These are phyloP conservation scores for Aphaenogaster ashmeadi DNA, from an alignment of 1,140 invertebrate genomes.

Conservation along the genomic window DNA sequence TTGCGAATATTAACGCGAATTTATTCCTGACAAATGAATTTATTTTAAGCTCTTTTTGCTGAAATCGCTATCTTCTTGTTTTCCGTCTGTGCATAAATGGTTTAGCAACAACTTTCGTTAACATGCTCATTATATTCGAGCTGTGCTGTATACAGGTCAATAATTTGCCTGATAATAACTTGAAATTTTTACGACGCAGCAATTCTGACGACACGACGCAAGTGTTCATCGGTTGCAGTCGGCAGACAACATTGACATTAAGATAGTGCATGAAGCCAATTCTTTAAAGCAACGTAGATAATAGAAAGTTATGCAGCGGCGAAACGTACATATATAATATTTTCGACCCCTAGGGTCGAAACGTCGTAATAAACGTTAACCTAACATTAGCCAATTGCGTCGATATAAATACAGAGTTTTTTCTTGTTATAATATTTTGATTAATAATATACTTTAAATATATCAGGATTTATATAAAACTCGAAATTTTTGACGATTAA, in stretches of 20 bases:
- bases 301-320: background rate
- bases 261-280: slow-evolving; percentile 2
- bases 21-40: background rate
- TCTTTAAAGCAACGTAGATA: background rate
- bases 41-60: background rate
- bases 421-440: slow-evolving; percentile 5
- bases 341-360: no score
- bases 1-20: background rate
- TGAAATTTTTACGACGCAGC: slow-evolving; percentile 42
- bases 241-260: slow-evolving; percentile 21
- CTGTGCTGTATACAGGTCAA: slow-evolving; percentile 17
- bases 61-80: background rate
- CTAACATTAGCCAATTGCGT: no score
- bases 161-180: slow-evolving; percentile 48
- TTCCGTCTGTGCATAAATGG: background rate
- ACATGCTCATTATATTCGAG: background rate
- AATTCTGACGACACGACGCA: slow-evolving; percentile 26
- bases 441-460: slow-evolving; percentile 7
- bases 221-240: slow-evolving; percentile 17
- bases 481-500: background rate
- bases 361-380: no score
- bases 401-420: no score
- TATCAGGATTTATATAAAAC: background rate
- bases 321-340: background rate
- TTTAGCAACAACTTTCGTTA: background rate